Conservation (phyloP, 23 tunicate genomes). For the Trididemnum nubilum region DNA sequence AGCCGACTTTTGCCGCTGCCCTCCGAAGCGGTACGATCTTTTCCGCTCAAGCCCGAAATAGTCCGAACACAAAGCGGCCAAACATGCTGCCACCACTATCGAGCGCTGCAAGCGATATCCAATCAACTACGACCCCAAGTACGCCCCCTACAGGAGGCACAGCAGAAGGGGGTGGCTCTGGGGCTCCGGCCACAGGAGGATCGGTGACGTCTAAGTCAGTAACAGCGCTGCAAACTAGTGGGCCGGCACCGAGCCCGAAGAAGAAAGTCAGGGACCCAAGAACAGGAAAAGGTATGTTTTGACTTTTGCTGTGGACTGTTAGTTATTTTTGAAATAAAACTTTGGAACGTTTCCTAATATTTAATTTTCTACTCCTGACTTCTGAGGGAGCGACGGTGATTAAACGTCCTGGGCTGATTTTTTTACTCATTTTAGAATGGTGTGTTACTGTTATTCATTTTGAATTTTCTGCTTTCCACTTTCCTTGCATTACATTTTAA, state of each 20-base stretch:
- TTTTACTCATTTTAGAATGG: too few relatives aligned
- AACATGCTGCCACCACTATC: slow-evolving; percentile 7
- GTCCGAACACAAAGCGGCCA: slow-evolving; percentile 42
- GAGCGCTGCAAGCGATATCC: slow-evolving; percentile 37
- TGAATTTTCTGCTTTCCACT: too few relatives aligned
- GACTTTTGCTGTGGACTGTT: not conserved
- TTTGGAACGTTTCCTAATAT: not conserved
- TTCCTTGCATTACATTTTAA: too few relatives aligned
- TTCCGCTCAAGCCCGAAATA: slow-evolving; percentile 28
- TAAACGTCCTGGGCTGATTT: too few relatives aligned
- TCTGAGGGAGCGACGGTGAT: too few relatives aligned
- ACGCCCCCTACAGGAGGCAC: slow-evolving; percentile 48
- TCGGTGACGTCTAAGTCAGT: slow-evolving; percentile 23
- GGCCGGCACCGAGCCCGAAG: slow-evolving; percentile 42
- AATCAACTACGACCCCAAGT: slow-evolving; percentile 50
- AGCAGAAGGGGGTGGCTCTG: slow-evolving; percentile 31
- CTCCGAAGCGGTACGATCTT: slow-evolving; percentile 38
- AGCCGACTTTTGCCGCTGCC: slow-evolving; percentile 69
- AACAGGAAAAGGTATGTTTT: slow-evolving; percentile 82
- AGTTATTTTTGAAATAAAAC: not conserved
- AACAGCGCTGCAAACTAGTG: not conserved
- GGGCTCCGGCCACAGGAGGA: slow-evolving; percentile 38
- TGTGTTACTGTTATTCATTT: too few relatives aligned
- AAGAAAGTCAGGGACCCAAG: slow-evolving; percentile 85
- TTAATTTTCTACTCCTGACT: too few relatives aligned